Base-by-base conservation (phyloP, 30 jellyfish, hydroid and myxozoan species). In the Aurelia sp. region DNA sequence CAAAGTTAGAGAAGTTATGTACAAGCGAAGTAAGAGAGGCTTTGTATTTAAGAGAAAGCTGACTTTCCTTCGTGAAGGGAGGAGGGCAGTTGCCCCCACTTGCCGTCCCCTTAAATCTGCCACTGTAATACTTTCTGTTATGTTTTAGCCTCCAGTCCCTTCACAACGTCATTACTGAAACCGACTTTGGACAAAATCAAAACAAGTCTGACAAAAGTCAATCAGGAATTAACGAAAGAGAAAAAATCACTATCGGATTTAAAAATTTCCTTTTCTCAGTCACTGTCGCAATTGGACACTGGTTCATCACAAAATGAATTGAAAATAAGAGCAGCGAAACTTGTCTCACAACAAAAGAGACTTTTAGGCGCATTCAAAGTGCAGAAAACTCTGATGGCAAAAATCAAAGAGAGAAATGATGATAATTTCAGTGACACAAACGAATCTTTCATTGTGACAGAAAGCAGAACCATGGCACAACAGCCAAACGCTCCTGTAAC, bases 301-400 rank as follows among this genome's bases (percentile, higher is more conserved):
- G 31, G 66, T 16, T 50, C 18, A n/a, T 52, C 91, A 55, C 62
- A 69, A 11, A 35, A n/a, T 4, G 64, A 30, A 35, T 27, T 81
- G 61, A 67, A 71, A 33, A 67, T 57, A 27, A 68, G 50, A 37
- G 91, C 85, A n/a, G 37, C 62, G 11, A 33, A 23, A 13, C 78
- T 81, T 5, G 63, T 81, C 16, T 1, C 53, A 17, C 62, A 21
- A 12, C 84, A 81, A 33, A 68, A 58, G 61, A 59, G 91, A 16
- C 60, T 81, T 35, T 68, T 68, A 18, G 16, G 21, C 15, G 91
- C 91, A 22, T 68, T 81, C 72, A 71, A 81, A 33, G 59, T 15
- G 10, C 91, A 81, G 71, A 81, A 81, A 40, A 3, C 9, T 3
- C 70, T 81, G 23, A 55, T 61, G 10, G 76, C 22, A 22, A 27